Percentiles rank a stretch among this genome's conserved stretches.
Conservation (phyloP, 2,888 invertebrate genomes). For the Hirtodrosophila confusa region DNA sequence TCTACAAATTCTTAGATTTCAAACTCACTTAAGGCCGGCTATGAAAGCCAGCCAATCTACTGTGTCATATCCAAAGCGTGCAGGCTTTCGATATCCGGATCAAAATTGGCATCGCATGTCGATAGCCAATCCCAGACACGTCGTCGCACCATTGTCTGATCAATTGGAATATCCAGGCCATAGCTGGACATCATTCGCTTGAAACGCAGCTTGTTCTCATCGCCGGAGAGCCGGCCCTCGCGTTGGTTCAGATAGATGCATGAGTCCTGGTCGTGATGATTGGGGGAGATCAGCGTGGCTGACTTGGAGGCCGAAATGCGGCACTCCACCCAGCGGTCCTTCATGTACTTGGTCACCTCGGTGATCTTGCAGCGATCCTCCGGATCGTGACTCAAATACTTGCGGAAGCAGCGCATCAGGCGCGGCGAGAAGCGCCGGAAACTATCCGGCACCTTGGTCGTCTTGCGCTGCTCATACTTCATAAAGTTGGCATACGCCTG, state of each 20-base stretch:
- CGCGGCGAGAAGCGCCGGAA: conserved; percentile 88
- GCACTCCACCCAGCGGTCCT: conserved; percentile 86
- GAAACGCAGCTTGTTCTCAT: conserved; percentile 86
- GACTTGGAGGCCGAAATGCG: conserved; percentile 85
- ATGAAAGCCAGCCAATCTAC: conserved; percentile 33
- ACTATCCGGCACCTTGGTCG: conserved; percentile 86
- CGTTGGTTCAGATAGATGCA: conserved; percentile 85
- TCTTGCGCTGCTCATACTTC: conserved; percentile 88
- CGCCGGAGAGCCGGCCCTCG: conserved; percentile 85
- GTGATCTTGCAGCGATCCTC: conserved; percentile 87
- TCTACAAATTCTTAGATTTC: conserved; percentile 49
- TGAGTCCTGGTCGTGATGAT: conserved; percentile 85
- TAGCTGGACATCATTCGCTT: conserved; percentile 86
- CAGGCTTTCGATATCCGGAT: conserved; percentile 81
- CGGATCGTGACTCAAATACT: conserved; percentile 88
- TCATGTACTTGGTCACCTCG: conserved; percentile 87
- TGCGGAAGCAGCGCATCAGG: conserved; percentile 88
- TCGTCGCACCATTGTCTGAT: conserved; percentile 86
- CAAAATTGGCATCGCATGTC: conserved; percentile 85
- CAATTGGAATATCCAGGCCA: conserved; percentile 88
- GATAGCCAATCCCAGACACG: conserved; percentile 89
- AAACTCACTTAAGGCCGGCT: conserved; percentile 9
- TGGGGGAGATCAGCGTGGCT: conserved; percentile 83
- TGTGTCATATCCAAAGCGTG: conserved; percentile 73
- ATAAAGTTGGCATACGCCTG: conserved; percentile 88